Percentiles rank a stretch among this genome's conserved stretches.
phyloP scores from a whole-genome alignment of 2,113 vertebrate genomes.

The Aythya baeri region DNA sequence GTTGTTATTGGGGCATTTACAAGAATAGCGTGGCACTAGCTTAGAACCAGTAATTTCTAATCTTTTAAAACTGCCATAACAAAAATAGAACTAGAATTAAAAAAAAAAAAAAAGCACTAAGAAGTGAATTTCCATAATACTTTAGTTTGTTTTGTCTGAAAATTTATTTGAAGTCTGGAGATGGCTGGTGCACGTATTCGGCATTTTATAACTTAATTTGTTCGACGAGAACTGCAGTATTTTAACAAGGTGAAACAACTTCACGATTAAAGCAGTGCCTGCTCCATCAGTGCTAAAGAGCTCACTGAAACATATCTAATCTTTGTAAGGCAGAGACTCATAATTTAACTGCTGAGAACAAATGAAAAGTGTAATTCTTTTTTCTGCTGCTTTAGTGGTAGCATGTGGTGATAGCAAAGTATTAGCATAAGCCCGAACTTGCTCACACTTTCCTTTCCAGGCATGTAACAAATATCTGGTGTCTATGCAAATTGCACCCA shows the following conservation, averaged over 20 bases:
- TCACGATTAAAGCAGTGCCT: constrained; percentile 61
- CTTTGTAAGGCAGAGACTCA: constrained; percentile 32
- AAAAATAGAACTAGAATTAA: constrained; percentile 56
- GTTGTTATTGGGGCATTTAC: constrained; percentile 54
- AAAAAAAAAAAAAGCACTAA: constrained; percentile 20
- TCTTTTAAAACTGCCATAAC: constrained; percentile 38
- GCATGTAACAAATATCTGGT: constrained; percentile 66
- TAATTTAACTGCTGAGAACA: constrained; percentile 23
- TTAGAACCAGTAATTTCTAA: constrained; percentile 34
- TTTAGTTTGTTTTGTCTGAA: constrained; percentile 66
- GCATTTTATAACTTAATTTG: constrained; percentile 71
- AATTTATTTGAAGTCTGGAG: constrained; percentile 70
- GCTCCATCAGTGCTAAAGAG: constrained; percentile 37
- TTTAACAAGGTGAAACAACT: constrained; percentile 71
- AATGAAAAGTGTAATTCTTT: constrained; percentile 48
- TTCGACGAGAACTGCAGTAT: constrained; percentile 45
- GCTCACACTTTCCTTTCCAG: constrained; percentile 65
- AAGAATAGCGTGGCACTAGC: constrained; percentile 6
- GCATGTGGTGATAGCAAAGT: constrained; percentile 23
- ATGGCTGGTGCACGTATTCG: constrained; percentile 60
- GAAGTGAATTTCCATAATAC: constrained; percentile 32
- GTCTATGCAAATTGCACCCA: constrained; percentile 65
- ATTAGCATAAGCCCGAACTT: constrained; percentile 56
- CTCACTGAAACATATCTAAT: constrained; percentile 51
- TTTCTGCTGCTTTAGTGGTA: constrained; percentile 38